Conservation (phyloP, 2,888 invertebrate species). For the Andrena haemorrhoa region DNA sequence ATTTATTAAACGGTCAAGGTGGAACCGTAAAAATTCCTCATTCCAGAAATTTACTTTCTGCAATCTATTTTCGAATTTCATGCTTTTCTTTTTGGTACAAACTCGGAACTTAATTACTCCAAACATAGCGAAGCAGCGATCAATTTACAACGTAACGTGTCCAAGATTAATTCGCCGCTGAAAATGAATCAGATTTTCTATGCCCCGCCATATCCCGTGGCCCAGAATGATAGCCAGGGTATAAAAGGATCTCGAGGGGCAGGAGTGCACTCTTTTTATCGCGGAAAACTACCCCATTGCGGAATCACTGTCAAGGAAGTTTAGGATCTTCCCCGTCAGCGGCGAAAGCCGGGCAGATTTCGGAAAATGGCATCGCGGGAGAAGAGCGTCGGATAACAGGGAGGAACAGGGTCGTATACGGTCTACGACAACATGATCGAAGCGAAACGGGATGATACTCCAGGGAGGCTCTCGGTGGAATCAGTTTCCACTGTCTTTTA, state of each 20-base stretch:
- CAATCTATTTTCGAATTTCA: background rate
- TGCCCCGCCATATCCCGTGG: conserved; percentile 60
- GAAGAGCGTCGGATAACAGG: conserved; percentile 29
- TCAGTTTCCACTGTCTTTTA: conserved; percentile 60
- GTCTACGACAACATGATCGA: conserved; percentile 58
- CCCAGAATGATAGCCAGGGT: conserved; percentile 49
- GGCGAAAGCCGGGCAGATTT: conserved; percentile 27
- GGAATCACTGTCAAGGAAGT: conserved; percentile 33
- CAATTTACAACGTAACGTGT: background rate
- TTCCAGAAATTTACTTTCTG: background rate
- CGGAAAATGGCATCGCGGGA: conserved; percentile 45
- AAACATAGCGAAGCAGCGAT: background rate
- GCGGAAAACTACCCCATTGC: conserved; percentile 45
- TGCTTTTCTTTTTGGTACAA: no score
- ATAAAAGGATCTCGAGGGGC: conserved; percentile 45
- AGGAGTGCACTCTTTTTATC: conserved; percentile 27
- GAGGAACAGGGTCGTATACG: conserved; percentile 25
- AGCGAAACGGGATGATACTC: conserved; percentile 50
- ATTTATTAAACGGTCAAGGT: background rate
- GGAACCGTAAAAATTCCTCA: no score
- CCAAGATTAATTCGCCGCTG: background rate
- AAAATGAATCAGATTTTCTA: conserved; percentile 39
- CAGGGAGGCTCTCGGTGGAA: conserved; percentile 40
- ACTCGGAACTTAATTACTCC: no score
- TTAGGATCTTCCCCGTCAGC: conserved; percentile 25